Percentiles rank a stretch among this genome's conserved stretches.
Conservation (phyloP, 2,888 invertebrate species). For the Conchocele bisecta region DNA sequence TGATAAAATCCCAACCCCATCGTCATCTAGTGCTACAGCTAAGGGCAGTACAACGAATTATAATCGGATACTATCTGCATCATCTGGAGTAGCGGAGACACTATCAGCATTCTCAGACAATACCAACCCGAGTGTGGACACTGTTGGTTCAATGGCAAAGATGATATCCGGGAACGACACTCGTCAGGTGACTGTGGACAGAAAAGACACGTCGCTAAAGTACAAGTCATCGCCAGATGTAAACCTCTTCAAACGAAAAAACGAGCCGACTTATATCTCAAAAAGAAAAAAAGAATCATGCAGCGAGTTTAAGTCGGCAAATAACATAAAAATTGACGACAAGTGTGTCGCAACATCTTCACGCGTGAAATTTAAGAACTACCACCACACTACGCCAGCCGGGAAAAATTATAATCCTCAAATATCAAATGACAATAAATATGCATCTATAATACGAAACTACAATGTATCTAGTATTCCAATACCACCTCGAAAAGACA, state of each 20-base stretch:
- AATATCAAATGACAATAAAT: background rate
- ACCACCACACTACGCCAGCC: too few relatives aligned
- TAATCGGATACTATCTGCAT: background rate
- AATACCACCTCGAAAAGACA: background rate
- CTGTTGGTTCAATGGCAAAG: background rate
- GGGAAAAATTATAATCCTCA: background rate
- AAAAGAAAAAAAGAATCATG: background rate
- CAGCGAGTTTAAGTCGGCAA: too few relatives aligned
- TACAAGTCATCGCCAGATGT: too few relatives aligned
- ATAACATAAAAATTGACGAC: too few relatives aligned
- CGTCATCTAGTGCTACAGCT: background rate
- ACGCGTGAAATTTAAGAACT: too few relatives aligned
- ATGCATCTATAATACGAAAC: background rate
- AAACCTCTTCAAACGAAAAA: background rate
- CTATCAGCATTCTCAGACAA: too few relatives aligned
- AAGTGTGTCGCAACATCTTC: too few relatives aligned
- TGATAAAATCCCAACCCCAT: background rate
- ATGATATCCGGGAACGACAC: background rate
- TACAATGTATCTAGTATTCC: background rate
- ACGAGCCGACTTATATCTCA: background rate
- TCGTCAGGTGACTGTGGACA: background rate
- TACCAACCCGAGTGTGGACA: background rate
- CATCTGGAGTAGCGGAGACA: background rate
- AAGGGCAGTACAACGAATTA: background rate
- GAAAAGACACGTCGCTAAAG: background rate